These are phyloP conservation scores for Cotesia vestalis DNA, from an alignment of 1,140 invertebrate species.

Conservation along the genomic window DNA sequence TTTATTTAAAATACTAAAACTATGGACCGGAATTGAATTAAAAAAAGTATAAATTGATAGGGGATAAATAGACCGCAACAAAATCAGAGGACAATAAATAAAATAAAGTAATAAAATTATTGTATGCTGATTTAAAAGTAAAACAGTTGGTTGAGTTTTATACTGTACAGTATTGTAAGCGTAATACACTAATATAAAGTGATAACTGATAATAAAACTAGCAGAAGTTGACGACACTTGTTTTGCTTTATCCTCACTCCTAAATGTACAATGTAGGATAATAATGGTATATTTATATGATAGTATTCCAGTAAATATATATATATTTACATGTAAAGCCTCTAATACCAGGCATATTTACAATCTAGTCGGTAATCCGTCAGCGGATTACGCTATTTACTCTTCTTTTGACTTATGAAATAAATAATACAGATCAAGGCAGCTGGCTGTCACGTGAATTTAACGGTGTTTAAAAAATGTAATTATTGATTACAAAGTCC, in stretches of 20 bases:
- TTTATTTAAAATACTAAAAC: neutral
- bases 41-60: neutral
- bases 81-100: neutral
- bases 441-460: neutral
- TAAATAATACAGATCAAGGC: neutral
- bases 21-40: neutral
- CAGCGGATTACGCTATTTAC: slow-evolving; percentile 1
- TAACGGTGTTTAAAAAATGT: neutral
- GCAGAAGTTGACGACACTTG: no score
- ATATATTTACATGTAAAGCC: neutral
- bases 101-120: neutral
- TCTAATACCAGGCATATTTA: neutral
- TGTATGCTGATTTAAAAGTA: neutral
- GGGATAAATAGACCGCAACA: slow-evolving; percentile 3
- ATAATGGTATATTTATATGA: neutral
- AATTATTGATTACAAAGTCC: slow-evolving; percentile 22
- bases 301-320: neutral
- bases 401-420: neutral
- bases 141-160: no score
- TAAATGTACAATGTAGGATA: no score
- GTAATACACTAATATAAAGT: no score
- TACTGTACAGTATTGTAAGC: no score
- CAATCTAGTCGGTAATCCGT: slow-evolving; percentile 12
- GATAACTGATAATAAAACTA: no score
- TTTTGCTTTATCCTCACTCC: no score